Base-by-base conservation (phyloP, 2,113 vertebrate genomes). In the Colossoma macropomum region DNA sequence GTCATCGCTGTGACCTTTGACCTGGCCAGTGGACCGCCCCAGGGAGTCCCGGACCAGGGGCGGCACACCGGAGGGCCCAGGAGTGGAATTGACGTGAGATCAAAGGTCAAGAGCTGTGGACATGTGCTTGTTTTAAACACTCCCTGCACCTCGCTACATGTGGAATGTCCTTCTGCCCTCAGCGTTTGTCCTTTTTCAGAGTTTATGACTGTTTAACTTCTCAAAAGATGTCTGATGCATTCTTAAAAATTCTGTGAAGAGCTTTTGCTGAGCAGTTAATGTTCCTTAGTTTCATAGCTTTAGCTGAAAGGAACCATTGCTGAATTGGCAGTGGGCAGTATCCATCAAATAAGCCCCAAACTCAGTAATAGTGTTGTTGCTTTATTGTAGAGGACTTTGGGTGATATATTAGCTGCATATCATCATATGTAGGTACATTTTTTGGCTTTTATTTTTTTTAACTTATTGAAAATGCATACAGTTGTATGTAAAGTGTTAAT, bases 1-100 rank as follows among this genome's bases (percentile, higher is more conserved):
- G 94, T 95, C 93, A 94, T 91, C 93, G 17, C 88, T 8, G 75
- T 89, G 93, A 94, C 93, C 93, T 93, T 76, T 69, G 91, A 92
- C 91, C 92, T 13, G 88, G 77, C 86, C 45, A 75, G 82, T 83
- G 91, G 89, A 88, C 88, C 76, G 85, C 89, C 81, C 85, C 83
- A 38, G 81, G 90, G 87, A 90, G 88, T 90, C 85, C 79, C 81
- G 86, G 89, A 81, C 77, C 75, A 83, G 69, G 84, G 85, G 81
- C 75, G 13, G 50, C 15, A 54, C 63, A 27, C 81, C 79, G 86
- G 87, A 89, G 87, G 89, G 83, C 90, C 86, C 84, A 81, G 88
- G 88, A 89, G n/a, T 77, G 30, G 38, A 25, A 84, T 79, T 87
- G 79, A 84, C 80, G 13, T n/a, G 66, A 80, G 92, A 88, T 91